Base-by-base conservation (phyloP, 2,888 invertebrate genomes). In the Sphaeridia pumilis region DNA sequence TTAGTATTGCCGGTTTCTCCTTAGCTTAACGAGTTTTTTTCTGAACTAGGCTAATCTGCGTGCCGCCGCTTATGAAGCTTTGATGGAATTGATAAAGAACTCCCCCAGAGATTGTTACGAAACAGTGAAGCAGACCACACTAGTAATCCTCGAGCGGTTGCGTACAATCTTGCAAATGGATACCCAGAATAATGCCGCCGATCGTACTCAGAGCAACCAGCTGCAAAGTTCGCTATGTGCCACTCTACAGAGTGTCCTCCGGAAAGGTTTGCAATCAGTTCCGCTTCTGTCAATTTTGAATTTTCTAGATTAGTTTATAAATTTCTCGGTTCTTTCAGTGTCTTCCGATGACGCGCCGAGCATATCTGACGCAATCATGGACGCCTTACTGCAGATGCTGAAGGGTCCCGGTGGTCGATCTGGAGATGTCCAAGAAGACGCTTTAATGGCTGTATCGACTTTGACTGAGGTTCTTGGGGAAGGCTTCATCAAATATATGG, bases 51-150 rank as follows among this genome's bases (percentile, higher is more conserved):
- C 89, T 46, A 97, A 97, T 71, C 76, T 98, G 52, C 78, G 98
- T 61, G 88, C 92, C 25, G 94, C 97, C 28, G 98, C 98, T 0
- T 98, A 98, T 70, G 97, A 98, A 72, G 95, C 98, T 0, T 76
- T 98, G 1, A 98, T 98, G 97, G 97, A 97, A 74, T 86, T 98
- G 86, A 89, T 99, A 41, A 98, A 97, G 71, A 97, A 95, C 71
- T 94, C 94, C 2, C 95, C 98, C 0, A 80, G 82, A 61, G 95
- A 97, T 75, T 98, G 97, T 71, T 99, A 99, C 70, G 78, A 86
- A 1, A 87, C 88, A 46, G 97, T 99, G 35, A 93, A 97, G 73
- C 86, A 84, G 68, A 95, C 97, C 0, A 95, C 97, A 0, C 84
- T 97, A 80, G 86, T 95, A 17, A 92, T 99, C 64, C 74, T 99